Evolutionary conservation across 2,888 invertebrate species (phyloP), one percentile per base, ranked within the genome.

Genomic region (Caenorhabditis sp.): DNA sequence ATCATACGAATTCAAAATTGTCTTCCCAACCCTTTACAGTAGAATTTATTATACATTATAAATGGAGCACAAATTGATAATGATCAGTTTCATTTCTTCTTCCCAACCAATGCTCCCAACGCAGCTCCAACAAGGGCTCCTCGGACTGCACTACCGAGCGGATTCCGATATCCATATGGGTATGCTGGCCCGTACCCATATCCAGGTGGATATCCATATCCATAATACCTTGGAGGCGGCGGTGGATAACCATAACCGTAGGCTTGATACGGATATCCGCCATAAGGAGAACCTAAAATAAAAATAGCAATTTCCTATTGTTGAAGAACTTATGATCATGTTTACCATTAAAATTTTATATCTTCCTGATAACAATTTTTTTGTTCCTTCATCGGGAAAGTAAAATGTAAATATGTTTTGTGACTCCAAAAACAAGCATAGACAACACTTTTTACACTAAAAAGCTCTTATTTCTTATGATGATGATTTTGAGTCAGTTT

Each of bases 31-130:
- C n/a, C n/a, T n/a, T n/a, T 43, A 43, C 43, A 43, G 43, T 43
- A 43, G 14, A 10, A 43, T 43, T 43, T 43, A 43, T 43, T 43
- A 10, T 43, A 43, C n/a, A n/a, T 10, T 2, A 43, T 10, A 43
- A 12, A 43, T 17, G 17, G 17, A 17, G 7, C 5, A 43, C 5
- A 43, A 43, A 43, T 12, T 43, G n/a, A n/a, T 10, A 31, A 43
- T 43, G 12, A 17, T 43, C 17, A 43, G 12, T 43, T 17, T 43
- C 3, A 43, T 50, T 27, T 66, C 20, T 74, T 65, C 59, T 74
- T 74, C n/a, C 74, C 74, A 59, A 63, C 62, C 66, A 74, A 59
- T n/a, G 67, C 67, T n/a, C 74, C 74, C 60, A 74, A 64, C 7
- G 74, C 69, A 14, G 74, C 74, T 12, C 74, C 74, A 60, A 68